These are phyloP conservation scores for Caenorhabditis remanei DNA, from an alignment of 1,140 invertebrate genomes.

Conservation along the genomic window DNA sequence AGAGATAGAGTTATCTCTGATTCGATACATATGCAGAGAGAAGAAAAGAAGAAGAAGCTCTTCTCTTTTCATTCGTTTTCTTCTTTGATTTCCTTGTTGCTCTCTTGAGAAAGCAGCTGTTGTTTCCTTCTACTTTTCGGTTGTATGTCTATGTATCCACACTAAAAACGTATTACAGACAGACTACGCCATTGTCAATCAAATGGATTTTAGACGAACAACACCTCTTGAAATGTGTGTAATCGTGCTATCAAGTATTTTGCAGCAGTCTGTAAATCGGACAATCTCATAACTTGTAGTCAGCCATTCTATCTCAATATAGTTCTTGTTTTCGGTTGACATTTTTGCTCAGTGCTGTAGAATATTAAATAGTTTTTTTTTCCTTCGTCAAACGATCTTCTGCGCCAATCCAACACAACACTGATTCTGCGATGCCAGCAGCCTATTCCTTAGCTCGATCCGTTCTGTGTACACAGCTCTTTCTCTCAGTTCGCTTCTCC, in stretches of 20 bases:
- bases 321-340: too few relatives aligned
- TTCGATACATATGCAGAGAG: slow-evolving; percentile 44
- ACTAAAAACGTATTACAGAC: not conserved
- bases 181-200: not conserved
- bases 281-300: too few relatives aligned
- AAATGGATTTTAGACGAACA: not conserved
- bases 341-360: too few relatives aligned
- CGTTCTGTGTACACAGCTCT: slow-evolving; percentile 11
- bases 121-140: slow-evolving; percentile 41
- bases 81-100: slow-evolving; percentile 45
- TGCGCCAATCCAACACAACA: not conserved
- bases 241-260: too few relatives aligned
- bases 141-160: not conserved
- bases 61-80: slow-evolving; percentile 11
- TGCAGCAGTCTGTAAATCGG: too few relatives aligned
- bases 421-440: not conserved
- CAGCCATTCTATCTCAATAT: too few relatives aligned
- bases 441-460: not conserved
- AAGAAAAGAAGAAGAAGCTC: slow-evolving; percentile 12
- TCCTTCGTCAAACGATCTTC: not conserved
- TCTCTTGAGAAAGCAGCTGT: slow-evolving; percentile 19
- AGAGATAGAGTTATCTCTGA: slow-evolving; percentile 46
- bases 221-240: too few relatives aligned
- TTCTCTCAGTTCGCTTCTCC: not conserved
- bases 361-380: too few relatives aligned